Base-by-base conservation (phyloP, 1,140 invertebrate species). In the Drosophila rufa region DNA sequence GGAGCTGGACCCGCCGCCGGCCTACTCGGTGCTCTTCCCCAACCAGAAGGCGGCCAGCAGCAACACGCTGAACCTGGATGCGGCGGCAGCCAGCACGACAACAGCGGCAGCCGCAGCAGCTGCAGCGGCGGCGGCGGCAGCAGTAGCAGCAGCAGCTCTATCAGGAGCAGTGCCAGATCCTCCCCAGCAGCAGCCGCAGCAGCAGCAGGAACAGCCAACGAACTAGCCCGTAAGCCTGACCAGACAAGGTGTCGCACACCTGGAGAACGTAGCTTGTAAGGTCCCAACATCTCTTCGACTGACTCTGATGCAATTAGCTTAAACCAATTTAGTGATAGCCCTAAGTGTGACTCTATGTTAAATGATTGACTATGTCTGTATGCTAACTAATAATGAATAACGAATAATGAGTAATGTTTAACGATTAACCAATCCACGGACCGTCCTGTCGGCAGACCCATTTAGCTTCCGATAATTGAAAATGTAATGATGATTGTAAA, bases 21-120 rank as follows among this genome's bases (percentile, higher is more conserved):
- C 91, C 27, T 93, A 93, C 55, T 93, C 92, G 53, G 89, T 92
- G 50, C 81, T 93, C 38, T 93, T 93, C 56, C 92, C 92, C 66
- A 91, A 92, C 53, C 91, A 93, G 53, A 93, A 93, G 71, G 91
- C 92, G 5, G 87, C 89, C 68, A 90, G 87, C 66, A 92, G 82
- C 64, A 90, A 80, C 45, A 92, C 89, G 9, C 56, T 92, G 12
- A 87, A 79, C 46, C 56, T 91, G 45, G 91, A 90, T 61, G 81
- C 67, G 1, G 64, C 53, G 15, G 79, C 83, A 4, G 75, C 80
- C 19, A 86, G 78, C n/a, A 80, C 82, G n/a, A 89, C 85, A 43
- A 73, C 71, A 8, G 76, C 85, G 14, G 65, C 79, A 12, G 61
- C 85, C 47, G 66, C 80, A 12, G 83, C 81, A 8, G 81, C 71